Base-by-base conservation (phyloP, 2,113 vertebrate genomes). In the Actinemys pallida region DNA sequence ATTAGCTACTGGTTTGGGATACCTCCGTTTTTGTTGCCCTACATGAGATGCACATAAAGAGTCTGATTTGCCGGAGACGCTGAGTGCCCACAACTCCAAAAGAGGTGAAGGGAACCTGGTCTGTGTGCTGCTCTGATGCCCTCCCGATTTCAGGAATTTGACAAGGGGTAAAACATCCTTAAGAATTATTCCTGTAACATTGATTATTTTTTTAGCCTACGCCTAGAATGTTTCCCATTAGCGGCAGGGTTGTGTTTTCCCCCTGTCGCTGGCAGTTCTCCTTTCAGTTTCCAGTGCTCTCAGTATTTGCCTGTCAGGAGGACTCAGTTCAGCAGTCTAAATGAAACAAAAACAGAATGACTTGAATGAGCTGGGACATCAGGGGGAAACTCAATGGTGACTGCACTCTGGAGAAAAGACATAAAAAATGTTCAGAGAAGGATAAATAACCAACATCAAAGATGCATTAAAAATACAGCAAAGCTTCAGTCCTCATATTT, bases 391-490 rank as follows among this genome's bases (percentile, higher is more conserved):
- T 78, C 84, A 31, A 5, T 1, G 69, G 39, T 5, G 81, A 54
- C 87, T 83, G 54, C 79, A 49, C 79, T 79, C 42, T 35, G 80
- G 83, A 86, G 90, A 83, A 86, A 87, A 82, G 91, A 14, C 56
- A 53, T 49, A 39, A 16, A 27, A 91, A 14, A 2, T 0, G 3
- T 27, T 59, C 76, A 0, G 35, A 85, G 59, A 52, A 92, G 56
- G 95, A 81, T 84, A 78, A 90, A 57, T 11, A 50, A 83, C 56
- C 85, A 81, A 56, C 45, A 81, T 92, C 91, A 88, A 84, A 93
- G 94, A 79, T 25, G 85, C 54, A 56, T 94, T 89, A 75, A 91
- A 81, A 96, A 86, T 86, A 81, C 93, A 84, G 42, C 81, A 84
- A 45, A 88, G 84, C 90, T 88, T 91, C 94, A 93, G 92, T 93